Percentiles rank a stretch among this genome's conserved stretches.
These are phyloP conservation scores for Hippasteria phrygiana DNA, from an alignment of 53 echinoderm and acorn worm genomes.

Conservation along the genomic window DNA sequence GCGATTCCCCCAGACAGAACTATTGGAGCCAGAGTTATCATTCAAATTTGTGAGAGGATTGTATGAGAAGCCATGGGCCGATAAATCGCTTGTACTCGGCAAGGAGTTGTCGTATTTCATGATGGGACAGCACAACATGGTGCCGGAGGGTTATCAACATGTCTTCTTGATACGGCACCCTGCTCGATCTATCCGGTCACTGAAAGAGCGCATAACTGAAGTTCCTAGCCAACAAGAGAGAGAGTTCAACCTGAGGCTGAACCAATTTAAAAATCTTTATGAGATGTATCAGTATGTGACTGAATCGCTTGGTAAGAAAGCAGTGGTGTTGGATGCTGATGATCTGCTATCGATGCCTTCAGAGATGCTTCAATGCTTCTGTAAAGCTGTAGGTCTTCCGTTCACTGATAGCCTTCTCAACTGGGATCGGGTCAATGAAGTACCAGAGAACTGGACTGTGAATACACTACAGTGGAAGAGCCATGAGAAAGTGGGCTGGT, in stretches of 20 bases:
- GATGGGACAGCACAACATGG: conserved; percentile 10
- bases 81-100: conserved; percentile 32
- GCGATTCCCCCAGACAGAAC: background rate
- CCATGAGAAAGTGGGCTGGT: conserved; percentile 6
- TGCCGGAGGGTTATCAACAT: conserved; percentile 45
- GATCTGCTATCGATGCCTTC: conserved; percentile 9
- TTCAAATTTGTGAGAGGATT: conserved; percentile 3
- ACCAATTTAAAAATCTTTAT: conserved; percentile 18
- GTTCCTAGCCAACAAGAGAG: background rate
- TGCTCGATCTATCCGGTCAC: background rate
- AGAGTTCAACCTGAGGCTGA: background rate
- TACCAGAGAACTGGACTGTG: conserved; percentile 35
- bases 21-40: background rate
- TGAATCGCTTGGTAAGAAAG: background rate
- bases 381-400: conserved; percentile 22
- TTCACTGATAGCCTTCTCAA: conserved; percentile 34
- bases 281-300: conserved; percentile 19
- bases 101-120: background rate
- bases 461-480: background rate
- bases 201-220: background rate
- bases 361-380: conserved; percentile 31
- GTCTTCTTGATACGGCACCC: conserved; percentile 53
- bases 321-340: conserved; percentile 39
- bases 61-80: conserved; percentile 43
- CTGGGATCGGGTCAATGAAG: conserved; percentile 3